Base-by-base conservation (phyloP, 2,888 invertebrate genomes). In the Tethea ocularis region DNA sequence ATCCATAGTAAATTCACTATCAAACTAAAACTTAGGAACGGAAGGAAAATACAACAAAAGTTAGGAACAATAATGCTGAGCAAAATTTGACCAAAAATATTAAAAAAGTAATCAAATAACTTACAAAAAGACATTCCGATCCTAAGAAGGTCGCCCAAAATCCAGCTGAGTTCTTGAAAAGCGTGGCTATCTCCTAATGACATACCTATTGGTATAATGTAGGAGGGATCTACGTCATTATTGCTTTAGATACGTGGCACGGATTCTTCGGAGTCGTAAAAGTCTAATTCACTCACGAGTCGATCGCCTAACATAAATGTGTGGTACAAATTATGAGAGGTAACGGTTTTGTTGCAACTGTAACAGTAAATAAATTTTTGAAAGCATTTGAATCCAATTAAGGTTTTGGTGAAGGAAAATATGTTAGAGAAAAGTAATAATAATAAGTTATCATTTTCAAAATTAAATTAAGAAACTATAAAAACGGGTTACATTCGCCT, bases 231-330 rank as follows among this genome's bases (percentile, higher is more conserved):
- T 60, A 60, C 66, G 67, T 70, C 68, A 69, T 68, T 67, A 71
- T 62, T 69, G 61, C 69, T 69, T 68, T 58, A 63, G 66, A 73
- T 69, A 71, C 64, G 65, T 63, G 69, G 71, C 68, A 63, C 71
- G 74, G 77, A 79, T 79, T 71, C 72, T 68, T 68, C 57, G 22
- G 38, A 59, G 65, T 82, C 83, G 85, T 87, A 87, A 86, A 86
- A 85, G 80, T 86, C 83, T 84, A 86, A 84, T 86, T 87, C 86
- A 86, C 85, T 87, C 82, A 83, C 76, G 71, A 76, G 71, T 72
- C 69, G 75, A 71, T 78, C 78, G 75, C 77, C 74, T 73, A 69
- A 71, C 78, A 78, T 83, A 78, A 74, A 63, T 64, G 56, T 52
- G 57, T 66, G 73, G 77, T 55, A 2, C 61, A 71, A 71, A 65